Evolutionary conservation across 2,797 vertebrate species (phyloP).

Genomic region (Myripristis murdjan): DNA sequence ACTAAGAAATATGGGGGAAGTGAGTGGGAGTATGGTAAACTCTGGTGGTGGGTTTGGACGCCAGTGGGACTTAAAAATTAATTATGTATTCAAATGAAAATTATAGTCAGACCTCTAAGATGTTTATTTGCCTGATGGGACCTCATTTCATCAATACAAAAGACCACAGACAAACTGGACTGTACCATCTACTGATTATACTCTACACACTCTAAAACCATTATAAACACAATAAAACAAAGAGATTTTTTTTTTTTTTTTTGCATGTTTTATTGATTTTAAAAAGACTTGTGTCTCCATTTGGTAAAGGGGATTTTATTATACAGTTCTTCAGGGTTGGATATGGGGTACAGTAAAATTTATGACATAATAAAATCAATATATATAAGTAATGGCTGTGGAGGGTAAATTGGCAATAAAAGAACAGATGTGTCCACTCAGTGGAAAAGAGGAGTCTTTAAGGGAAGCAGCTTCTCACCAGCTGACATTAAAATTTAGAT

Average conservation of each 20-base stretch:
- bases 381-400: slow-evolving; percentile 23
- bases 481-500: slow-evolving; percentile 28
- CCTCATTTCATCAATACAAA: no score
- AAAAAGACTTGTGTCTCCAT: slow-evolving; percentile 16
- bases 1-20: no score
- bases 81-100: no score
- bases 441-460: neutral
- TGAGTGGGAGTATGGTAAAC: no score
- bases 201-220: neutral
- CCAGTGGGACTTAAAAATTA: no score
- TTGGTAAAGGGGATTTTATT: slow-evolving; percentile 29
- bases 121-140: no score
- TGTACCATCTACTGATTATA: slow-evolving; percentile 1
- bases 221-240: neutral
- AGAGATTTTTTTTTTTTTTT: neutral
- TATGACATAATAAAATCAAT: slow-evolving; percentile 46
- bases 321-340: neutral
- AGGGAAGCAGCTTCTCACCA: neutral
- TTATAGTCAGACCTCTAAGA: no score
- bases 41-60: no score
- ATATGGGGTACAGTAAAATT: slow-evolving; percentile 32
- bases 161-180: no score
- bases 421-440: slow-evolving; percentile 42
- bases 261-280: slow-evolving; percentile 9
- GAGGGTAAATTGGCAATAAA: slow-evolving; percentile 28